Evolutionary conservation across 2,888 invertebrate genomes (phyloP).

Genomic region (Poecilobothrus nobilitatus): DNA sequence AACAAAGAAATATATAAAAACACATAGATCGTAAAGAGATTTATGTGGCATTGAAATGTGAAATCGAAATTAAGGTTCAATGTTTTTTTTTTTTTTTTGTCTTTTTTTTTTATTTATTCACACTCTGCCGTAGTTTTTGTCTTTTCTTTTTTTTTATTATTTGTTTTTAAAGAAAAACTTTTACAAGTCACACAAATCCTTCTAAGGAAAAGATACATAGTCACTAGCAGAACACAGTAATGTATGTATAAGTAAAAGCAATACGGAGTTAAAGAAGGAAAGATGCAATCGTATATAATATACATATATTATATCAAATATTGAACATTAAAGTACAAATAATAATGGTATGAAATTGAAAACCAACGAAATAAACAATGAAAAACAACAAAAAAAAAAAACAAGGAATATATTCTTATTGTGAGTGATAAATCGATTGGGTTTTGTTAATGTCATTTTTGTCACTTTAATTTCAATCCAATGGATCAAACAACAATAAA

Average conservation of each 20-base stretch:
- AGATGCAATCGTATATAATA: too few relatives aligned
- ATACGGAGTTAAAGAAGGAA: too few relatives aligned
- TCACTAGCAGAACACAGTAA: too few relatives aligned
- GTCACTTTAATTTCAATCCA: not conserved
- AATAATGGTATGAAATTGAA: too few relatives aligned
- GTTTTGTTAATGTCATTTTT: not conserved
- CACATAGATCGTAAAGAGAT: not conserved
- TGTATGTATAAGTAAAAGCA: not conserved
- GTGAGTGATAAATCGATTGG: not conserved
- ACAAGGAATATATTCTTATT: too few relatives aligned
- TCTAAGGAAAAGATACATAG: not conserved
- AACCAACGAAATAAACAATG: not conserved
- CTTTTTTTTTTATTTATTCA: too few relatives aligned
- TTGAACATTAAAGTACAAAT: too few relatives aligned
- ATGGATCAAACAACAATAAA: not conserved
- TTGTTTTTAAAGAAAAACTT: not conserved
- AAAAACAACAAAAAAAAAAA: not conserved
- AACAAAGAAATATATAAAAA: not conserved
- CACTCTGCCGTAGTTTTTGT: too few relatives aligned
- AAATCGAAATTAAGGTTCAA: constrained; percentile 1
- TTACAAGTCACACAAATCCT: not conserved
- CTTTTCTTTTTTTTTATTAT: too few relatives aligned
- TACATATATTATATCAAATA: too few relatives aligned
- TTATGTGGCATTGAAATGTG: not conserved
- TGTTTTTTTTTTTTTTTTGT: not conserved